Evolutionary conservation across 2,113 vertebrate species (phyloP).

Genomic region (Furnarius figulus): DNA sequence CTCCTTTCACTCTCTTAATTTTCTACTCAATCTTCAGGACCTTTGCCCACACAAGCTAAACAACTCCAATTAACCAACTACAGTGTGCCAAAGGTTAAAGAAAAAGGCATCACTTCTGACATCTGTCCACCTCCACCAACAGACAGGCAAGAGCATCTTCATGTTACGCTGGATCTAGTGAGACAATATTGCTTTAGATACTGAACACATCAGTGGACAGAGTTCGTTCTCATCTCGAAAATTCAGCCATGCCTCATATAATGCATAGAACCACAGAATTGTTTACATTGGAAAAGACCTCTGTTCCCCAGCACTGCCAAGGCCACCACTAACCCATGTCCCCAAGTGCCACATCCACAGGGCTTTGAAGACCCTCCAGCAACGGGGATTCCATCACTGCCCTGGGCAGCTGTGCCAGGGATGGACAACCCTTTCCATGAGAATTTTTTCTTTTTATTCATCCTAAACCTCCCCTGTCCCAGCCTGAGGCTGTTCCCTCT

Average conservation of each 20-base stretch:
- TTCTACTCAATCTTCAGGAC: background rate
- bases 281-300: background rate
- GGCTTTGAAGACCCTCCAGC: fast-evolving
- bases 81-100: background rate
- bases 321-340: fast-evolving
- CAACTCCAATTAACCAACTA: background rate
- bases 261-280: background rate
- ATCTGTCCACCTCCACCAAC: background rate
- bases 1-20: background rate
- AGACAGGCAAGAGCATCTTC: background rate
- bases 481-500: background rate
- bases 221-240: background rate
- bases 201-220: fast-evolving
- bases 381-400: fast-evolving
- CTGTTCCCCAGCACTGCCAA: too few relatives aligned
- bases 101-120: background rate
- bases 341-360: fast-evolving
- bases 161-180: background rate
- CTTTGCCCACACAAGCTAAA: background rate
- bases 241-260: fast-evolving
- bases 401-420: fast-evolving
- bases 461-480: fast-evolving
- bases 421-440: fast-evolving
- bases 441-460: fast-evolving
- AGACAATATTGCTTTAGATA: background rate